Evolutionary conservation across 2,797 vertebrate genomes (phyloP).

Genomic region (Mormyrops attenuatus): DNA sequence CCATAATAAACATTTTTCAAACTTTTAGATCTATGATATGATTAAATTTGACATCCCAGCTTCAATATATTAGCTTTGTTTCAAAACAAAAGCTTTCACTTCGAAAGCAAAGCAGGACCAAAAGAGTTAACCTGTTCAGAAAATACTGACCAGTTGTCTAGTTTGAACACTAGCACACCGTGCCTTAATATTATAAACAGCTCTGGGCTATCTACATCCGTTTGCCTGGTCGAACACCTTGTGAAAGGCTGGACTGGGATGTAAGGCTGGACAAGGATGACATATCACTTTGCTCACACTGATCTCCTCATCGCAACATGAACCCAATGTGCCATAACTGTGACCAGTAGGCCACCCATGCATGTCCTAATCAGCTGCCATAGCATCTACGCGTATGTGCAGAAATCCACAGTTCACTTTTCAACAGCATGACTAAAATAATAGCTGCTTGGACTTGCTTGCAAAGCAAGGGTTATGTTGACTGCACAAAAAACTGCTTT

Average conservation of each 20-base stretch:
- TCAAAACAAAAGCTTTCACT: background rate
- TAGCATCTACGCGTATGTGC: too few species aligned
- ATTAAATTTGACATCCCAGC: background rate
- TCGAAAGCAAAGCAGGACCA: background rate
- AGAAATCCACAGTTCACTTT: background rate
- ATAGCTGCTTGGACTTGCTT: background rate
- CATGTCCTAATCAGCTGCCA: background rate
- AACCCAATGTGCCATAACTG: background rate
- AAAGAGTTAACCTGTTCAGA: background rate
- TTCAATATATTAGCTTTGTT: background rate
- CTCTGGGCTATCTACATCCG: background rate
- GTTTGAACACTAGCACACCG: background rate
- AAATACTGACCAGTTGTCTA: background rate
- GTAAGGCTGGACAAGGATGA: background rate
- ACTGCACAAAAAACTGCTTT: background rate
- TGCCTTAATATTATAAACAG: background rate
- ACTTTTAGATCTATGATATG: background rate
- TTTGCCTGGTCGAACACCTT: background rate
- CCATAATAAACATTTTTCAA: background rate
- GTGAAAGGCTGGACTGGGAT: background rate
- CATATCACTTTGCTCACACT: background rate
- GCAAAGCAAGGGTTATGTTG: background rate
- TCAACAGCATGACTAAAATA: background rate
- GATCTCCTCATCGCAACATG: background rate
- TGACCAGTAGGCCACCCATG: background rate